These are phyloP conservation scores for Eupithecia vulgata DNA, from an alignment of 2,888 invertebrate species.

Conservation along the genomic window DNA sequence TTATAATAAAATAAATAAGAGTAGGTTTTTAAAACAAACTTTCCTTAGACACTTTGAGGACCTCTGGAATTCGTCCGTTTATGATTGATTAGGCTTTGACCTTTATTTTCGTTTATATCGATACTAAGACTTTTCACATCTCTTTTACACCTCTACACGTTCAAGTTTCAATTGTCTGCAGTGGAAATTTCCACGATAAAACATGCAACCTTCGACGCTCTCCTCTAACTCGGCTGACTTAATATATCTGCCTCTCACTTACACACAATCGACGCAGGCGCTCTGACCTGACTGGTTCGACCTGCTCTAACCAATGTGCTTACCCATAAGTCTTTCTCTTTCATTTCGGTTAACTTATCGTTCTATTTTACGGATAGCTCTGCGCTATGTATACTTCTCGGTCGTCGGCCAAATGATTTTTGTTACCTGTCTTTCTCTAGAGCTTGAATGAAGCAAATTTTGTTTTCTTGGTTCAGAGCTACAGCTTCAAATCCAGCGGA, in stretches of 20 bases:
- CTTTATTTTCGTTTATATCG: conserved; percentile 36
- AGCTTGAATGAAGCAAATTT: conserved; percentile 81
- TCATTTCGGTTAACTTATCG: conserved; percentile 69
- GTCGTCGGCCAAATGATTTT: conserved; percentile 82
- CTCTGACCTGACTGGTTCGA: conserved; percentile 73
- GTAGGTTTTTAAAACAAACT: background rate
- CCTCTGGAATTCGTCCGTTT: background rate
- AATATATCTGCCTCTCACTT: conserved; percentile 64
- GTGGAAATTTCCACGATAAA: conserved; percentile 83
- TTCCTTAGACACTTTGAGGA: background rate
- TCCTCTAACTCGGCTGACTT: conserved; percentile 58
- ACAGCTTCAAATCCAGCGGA: conserved; percentile 83
- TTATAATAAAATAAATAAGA: too few species aligned
- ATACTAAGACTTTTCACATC: conserved; percentile 52
- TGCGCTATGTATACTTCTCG: conserved; percentile 83
- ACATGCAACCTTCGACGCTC: conserved; percentile 77
- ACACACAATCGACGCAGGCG: conserved; percentile 75
- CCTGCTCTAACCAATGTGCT: conserved; percentile 61
- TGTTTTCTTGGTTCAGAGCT: conserved; percentile 80
- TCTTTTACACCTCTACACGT: conserved; percentile 66
- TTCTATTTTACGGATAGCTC: conserved; percentile 84
- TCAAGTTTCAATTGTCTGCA: conserved; percentile 82
- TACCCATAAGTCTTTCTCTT: conserved; percentile 65
- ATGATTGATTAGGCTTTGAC: background rate
- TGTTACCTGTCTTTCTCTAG: conserved; percentile 83